Evolutionary conservation across 2,113 vertebrate species (phyloP).

Genomic region (Callithrix jacchus): DNA sequence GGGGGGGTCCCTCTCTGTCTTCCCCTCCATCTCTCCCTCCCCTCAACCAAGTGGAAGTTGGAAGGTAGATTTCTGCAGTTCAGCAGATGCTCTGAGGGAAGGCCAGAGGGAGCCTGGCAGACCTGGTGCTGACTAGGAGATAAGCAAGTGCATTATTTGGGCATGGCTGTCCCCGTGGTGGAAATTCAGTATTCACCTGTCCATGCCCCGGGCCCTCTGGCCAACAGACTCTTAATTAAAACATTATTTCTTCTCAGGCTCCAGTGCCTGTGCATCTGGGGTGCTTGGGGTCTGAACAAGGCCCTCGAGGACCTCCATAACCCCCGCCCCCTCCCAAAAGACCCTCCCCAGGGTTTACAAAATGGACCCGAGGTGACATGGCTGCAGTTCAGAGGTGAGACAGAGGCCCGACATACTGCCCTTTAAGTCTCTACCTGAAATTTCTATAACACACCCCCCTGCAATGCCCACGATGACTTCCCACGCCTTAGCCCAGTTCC

Average conservation of each 20-base stretch:
- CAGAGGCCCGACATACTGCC: not conserved
- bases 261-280: fast-evolving
- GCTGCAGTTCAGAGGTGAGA: not conserved
- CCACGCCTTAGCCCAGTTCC: not conserved
- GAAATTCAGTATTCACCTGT: not conserved
- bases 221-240: constrained; percentile 24
- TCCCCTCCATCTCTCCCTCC: no score
- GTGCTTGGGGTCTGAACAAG: fast-evolving
- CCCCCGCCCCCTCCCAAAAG: not conserved
- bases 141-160: fast-evolving
- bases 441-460: not conserved
- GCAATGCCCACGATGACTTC: not conserved
- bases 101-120: fast-evolving
- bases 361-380: fast-evolving
- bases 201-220: not conserved
- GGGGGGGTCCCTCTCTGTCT: not conserved
- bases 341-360: fast-evolving
- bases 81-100: fast-evolving
- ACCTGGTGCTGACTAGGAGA: fast-evolving
- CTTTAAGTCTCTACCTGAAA: not conserved
- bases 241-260: not conserved
- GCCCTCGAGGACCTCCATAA: fast-evolving
- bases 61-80: no score
- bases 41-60: not conserved
- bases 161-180: not conserved